Percentiles rank a stretch among this genome's conserved stretches.
Conservation (phyloP, 2,797 vertebrate genomes). For the Onychomys torridus region DNA sequence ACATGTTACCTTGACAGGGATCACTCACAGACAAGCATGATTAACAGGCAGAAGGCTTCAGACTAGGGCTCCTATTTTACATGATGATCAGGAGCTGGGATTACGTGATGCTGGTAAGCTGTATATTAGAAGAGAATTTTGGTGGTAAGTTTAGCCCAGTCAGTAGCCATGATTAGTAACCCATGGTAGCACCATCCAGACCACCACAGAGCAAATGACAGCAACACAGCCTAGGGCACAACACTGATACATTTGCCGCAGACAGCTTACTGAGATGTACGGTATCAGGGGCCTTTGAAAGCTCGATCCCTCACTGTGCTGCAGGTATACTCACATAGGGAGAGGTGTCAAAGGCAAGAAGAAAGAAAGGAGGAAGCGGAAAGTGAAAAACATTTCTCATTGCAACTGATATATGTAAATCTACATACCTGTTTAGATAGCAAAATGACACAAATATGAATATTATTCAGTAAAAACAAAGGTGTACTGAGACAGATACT, state of each 20-base stretch:
- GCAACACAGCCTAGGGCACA: slow-evolving; percentile 74
- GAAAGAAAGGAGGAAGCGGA: neutral
- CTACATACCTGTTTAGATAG: neutral
- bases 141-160: slow-evolving; percentile 72
- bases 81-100: slow-evolving; percentile 58
- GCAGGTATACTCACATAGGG: slow-evolving; percentile 76
- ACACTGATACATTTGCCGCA: slow-evolving; percentile 69
- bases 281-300: slow-evolving; percentile 71
- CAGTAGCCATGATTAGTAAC: slow-evolving; percentile 83
- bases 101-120: slow-evolving; percentile 74
- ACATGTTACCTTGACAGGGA: slow-evolving; percentile 51
- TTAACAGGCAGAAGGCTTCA: slow-evolving; percentile 76
- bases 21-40: slow-evolving; percentile 46
- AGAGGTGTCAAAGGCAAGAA: slow-evolving; percentile 54
- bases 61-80: slow-evolving; percentile 50
- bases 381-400: neutral
- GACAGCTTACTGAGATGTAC: slow-evolving; percentile 68
- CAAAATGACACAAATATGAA: neutral
- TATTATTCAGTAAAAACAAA: slow-evolving; percentile 1
- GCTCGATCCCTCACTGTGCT: slow-evolving; percentile 64
- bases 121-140: slow-evolving; percentile 77
- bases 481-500: neutral
- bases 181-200: slow-evolving; percentile 24
- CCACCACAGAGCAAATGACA: slow-evolving; percentile 73
- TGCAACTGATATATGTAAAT: neutral